These are phyloP conservation scores for Centrocercus urophasianus DNA, from an alignment of 2,113 vertebrate genomes.

Conservation along the genomic window DNA sequence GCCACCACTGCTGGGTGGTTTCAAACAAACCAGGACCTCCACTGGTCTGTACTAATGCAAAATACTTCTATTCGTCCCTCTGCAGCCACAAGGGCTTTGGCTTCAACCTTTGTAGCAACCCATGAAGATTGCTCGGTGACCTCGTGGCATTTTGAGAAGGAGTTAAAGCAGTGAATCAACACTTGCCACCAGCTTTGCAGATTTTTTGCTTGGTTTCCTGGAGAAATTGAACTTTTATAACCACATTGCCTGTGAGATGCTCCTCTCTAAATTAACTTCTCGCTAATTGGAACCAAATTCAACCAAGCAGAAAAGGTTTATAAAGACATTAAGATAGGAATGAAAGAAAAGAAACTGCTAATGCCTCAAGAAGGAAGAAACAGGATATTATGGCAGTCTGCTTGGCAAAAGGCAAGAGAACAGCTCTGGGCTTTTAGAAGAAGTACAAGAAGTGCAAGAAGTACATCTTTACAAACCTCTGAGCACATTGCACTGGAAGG, in stretches of 20 bases:
- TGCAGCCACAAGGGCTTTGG: background rate
- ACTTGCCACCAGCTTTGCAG: background rate
- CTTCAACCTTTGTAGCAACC: background rate
- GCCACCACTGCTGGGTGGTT: background rate
- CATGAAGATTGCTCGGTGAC: background rate
- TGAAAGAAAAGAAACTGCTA: background rate
- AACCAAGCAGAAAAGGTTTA: background rate
- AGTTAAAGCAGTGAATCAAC: background rate
- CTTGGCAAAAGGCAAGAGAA: background rate
- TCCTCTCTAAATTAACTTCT: constrained; percentile 19
- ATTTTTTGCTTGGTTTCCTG: constrained; percentile 46
- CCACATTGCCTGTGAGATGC: background rate
- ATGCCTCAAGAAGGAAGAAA: background rate
- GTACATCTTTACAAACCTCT: background rate
- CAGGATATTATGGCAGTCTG: background rate
- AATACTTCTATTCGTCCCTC: background rate
- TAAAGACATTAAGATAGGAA: background rate
- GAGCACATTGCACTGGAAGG: too few species aligned
- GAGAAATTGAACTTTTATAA: constrained; percentile 30
- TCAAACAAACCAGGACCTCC: background rate
- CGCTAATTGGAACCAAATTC: constrained; percentile 29
- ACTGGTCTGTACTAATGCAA: background rate
- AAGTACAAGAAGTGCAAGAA: background rate
- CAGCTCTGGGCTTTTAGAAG: background rate
- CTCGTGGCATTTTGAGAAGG: background rate